Evolutionary conservation across 2,797 vertebrate species (phyloP).

Genomic region (Aulostomus chinensis): DNA sequence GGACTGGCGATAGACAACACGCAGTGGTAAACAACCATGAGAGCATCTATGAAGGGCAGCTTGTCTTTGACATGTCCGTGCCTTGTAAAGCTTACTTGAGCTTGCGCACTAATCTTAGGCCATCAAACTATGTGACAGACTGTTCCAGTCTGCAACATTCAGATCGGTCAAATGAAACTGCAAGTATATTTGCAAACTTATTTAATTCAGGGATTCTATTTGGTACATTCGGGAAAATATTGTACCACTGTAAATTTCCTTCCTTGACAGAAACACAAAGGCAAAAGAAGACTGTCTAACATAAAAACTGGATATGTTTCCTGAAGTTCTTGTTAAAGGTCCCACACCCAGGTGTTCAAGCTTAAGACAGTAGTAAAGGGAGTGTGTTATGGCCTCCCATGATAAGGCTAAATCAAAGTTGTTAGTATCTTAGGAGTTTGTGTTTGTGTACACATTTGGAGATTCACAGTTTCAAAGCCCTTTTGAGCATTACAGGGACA

Average conservation of each 20-base stretch:
- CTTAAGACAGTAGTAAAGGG: background rate
- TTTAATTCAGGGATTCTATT: constrained; percentile 45
- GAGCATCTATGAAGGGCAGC: constrained; percentile 15
- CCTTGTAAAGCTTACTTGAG: constrained; percentile 64
- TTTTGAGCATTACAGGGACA: background rate
- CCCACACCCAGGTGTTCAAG: background rate
- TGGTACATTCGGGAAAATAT: no score
- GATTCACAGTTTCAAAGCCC: background rate
- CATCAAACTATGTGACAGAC: constrained; percentile 59
- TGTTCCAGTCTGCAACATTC: constrained; percentile 51
- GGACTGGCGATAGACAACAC: background rate
- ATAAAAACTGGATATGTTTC: background rate
- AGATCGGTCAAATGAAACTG: constrained; percentile 55
- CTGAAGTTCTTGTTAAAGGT: background rate
- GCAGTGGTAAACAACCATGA: constrained; percentile 11
- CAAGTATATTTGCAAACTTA: constrained; percentile 35
- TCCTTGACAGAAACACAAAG: background rate
- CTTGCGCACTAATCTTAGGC: constrained; percentile 72
- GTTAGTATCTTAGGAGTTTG: background rate
- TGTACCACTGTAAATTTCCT: no score
- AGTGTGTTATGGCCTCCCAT: background rate
- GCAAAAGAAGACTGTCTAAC: background rate
- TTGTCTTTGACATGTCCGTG: constrained; percentile 47
- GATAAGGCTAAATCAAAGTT: background rate
- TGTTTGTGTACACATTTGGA: no score